Conservation (phyloP, 2,888 invertebrate species). For the Alloscopus bannaensis region DNA sequence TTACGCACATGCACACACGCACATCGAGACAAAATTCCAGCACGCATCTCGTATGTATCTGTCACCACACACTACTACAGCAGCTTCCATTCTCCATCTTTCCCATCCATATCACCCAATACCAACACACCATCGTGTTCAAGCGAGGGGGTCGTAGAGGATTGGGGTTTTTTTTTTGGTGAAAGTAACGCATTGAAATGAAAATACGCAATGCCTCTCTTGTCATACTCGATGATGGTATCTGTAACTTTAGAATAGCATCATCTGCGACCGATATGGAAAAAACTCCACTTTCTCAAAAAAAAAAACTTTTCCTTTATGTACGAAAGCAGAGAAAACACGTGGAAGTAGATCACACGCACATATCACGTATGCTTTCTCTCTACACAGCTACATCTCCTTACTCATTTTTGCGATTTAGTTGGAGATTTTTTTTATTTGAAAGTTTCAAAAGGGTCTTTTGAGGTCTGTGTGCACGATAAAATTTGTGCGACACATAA, state of each 20-base stretch:
- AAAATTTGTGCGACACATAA: no score
- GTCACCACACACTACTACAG: background rate
- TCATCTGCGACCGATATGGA: conserved; percentile 43
- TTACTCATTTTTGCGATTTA: background rate
- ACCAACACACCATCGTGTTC: background rate
- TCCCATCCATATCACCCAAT: background rate
- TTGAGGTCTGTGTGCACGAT: background rate
- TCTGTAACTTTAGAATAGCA: conserved; percentile 45
- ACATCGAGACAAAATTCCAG: conserved; percentile 8
- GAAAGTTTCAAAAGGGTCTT: background rate
- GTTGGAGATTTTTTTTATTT: background rate
- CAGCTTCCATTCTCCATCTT: background rate
- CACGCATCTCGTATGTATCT: background rate
- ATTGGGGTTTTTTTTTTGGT: background rate
- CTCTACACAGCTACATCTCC: background rate
- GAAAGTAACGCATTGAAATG: conserved; percentile 19
- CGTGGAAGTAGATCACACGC: conserved; percentile 2
- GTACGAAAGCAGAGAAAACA: no score
- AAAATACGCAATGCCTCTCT: conserved; percentile 26
- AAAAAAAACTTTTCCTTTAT: conserved; percentile 10
- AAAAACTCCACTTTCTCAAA: conserved; percentile 14
- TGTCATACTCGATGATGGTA: conserved; percentile 37
- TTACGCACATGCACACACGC: background rate
- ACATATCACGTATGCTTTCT: background rate
- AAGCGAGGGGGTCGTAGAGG: background rate